A percentile compares a stretch with the other conserved stretches of the same genome.
Evolutionary conservation across 2,888 invertebrate genomes (phyloP).

Genomic region (Heliconius ismenius): DNA sequence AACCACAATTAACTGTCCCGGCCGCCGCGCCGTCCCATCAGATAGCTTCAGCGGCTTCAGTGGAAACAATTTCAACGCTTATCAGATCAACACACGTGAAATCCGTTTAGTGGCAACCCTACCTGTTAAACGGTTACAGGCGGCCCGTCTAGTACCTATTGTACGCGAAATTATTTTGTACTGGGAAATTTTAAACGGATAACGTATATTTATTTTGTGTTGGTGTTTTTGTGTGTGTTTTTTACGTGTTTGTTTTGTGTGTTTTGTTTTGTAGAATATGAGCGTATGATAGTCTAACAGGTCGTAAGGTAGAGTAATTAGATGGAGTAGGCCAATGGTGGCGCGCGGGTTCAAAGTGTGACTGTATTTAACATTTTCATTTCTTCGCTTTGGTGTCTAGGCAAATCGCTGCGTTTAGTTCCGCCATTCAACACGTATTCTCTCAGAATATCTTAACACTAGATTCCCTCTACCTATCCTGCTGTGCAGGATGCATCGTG

Average conservation of each 20-base stretch:
- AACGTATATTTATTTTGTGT: background rate
- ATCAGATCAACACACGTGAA: conserved; percentile 72
- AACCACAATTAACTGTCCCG: conserved; percentile 49
- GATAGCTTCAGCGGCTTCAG: conserved; percentile 66
- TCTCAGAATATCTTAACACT: no score
- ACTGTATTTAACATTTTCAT: no score
- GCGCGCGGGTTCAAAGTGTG: no score
- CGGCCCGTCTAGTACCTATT: conserved; percentile 41
- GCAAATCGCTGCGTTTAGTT: no score
- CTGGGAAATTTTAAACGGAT: background rate
- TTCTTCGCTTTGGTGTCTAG: no score
- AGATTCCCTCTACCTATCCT: no score
- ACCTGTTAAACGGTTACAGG: conserved; percentile 51
- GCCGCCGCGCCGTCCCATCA: conserved; percentile 58
- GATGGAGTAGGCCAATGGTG: no score
- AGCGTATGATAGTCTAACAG: background rate
- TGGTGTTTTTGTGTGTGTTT: no score
- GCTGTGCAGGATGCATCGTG: no score
- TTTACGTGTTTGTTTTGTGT: background rate
- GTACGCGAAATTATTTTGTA: conserved; percentile 32
- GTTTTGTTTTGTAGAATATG: background rate
- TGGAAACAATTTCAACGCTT: conserved; percentile 76
- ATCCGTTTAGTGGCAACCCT: conserved; percentile 55
- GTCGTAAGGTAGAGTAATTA: background rate
- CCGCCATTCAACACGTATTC: no score